Evolutionary conservation across 2,797 vertebrate species (phyloP).

Genomic region (Glyptemys insculpta): DNA sequence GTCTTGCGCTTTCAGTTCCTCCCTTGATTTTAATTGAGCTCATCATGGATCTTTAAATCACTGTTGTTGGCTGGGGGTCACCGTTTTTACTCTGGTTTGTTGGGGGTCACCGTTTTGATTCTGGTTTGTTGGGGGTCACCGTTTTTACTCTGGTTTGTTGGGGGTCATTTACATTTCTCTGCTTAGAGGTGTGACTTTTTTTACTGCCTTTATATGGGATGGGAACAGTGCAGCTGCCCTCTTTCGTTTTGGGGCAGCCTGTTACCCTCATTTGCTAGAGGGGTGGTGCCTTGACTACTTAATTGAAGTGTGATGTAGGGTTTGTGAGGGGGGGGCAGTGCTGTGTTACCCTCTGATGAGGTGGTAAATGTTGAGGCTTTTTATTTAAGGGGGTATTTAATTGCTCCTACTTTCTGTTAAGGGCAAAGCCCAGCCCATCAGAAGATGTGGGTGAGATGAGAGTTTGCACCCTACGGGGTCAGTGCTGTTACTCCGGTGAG

Average conservation of each 20-base stretch:
- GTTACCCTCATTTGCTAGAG: neutral
- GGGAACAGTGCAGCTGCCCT: neutral
- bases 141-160: neutral
- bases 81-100: neutral
- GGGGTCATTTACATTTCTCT: neutral
- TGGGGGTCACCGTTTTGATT: neutral
- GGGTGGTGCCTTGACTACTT: neutral
- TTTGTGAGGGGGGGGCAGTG: neutral
- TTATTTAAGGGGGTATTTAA: neutral
- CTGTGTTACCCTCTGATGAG: neutral
- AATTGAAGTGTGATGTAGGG: neutral
- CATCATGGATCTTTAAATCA: neutral
- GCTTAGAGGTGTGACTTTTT: neutral
- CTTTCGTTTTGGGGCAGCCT: neutral
- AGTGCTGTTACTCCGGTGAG: neutral
- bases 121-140: neutral
- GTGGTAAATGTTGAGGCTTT: neutral
- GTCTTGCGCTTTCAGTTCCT: neutral
- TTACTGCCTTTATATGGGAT: neutral
- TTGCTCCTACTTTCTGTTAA: neutral
- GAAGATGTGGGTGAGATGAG: neutral
- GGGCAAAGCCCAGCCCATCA: neutral
- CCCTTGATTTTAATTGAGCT: slow-evolving; percentile 1
- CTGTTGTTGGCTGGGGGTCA: neutral
- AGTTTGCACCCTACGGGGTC: neutral